These are phyloP conservation scores for Drosophila rufa DNA, from an alignment of 1,140 invertebrate genomes.

Conservation along the genomic window DNA sequence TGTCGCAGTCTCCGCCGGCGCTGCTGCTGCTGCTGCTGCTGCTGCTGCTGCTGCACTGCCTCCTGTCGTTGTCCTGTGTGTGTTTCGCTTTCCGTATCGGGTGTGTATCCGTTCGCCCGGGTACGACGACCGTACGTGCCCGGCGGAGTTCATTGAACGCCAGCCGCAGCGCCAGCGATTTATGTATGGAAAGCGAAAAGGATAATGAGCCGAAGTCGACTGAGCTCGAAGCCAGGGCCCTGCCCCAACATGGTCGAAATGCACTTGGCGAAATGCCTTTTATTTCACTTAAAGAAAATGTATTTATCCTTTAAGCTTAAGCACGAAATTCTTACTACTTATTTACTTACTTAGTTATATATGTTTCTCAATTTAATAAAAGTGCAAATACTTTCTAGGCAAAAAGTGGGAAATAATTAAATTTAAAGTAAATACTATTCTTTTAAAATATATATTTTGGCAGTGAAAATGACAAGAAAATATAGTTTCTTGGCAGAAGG, in stretches of 20 bases:
- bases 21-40: constrained; percentile 16
- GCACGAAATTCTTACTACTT: background rate
- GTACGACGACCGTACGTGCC: constrained; percentile 79
- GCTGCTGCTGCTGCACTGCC: constrained; percentile 10
- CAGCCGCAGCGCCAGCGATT: constrained; percentile 64
- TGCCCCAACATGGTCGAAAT: constrained; percentile 67
- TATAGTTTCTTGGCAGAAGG: rapidly evolving
- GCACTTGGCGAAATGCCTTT: constrained; percentile 19
- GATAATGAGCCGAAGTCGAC: constrained; percentile 73
- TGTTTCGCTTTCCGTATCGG: constrained; percentile 85
- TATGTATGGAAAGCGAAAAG: constrained; percentile 85
- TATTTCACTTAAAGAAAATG: constrained; percentile 13
- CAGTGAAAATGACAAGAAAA: background rate
- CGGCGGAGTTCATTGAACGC: constrained; percentile 82
- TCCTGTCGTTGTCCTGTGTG: constrained; percentile 74
- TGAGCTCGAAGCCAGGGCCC: constrained; percentile 48
- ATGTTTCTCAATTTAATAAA: background rate
- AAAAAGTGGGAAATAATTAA: too few relatives aligned
- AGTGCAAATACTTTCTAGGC: too few relatives aligned
- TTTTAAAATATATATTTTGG: background rate
- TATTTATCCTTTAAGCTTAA: background rate
- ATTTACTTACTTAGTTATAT: too few relatives aligned
- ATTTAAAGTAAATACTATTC: too few relatives aligned
- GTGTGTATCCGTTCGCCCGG: constrained; percentile 77
- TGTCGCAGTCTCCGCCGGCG: constrained; percentile 24